Base-by-base conservation (phyloP, 2,797 vertebrate genomes). In the Ptychobarbus kaznakovi region DNA sequence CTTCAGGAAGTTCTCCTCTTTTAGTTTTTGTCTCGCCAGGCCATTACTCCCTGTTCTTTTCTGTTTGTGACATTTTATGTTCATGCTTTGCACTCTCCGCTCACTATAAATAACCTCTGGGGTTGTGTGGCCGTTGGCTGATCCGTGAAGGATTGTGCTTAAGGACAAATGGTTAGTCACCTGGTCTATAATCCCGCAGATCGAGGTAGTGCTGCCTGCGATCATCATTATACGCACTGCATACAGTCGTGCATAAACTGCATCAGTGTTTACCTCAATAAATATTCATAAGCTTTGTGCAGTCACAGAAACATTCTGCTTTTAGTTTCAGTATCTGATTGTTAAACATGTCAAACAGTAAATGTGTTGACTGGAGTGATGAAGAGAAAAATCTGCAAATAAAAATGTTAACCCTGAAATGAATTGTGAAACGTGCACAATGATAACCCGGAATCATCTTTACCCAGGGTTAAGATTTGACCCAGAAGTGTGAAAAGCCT, bases 101-200 rank as follows among this genome's bases (percentile, higher is more conserved):
- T 61, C 13, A 72, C 86, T 86, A 91, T 81, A 89, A 87, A 89
- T 84, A 89, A 49, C 56, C 28, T 28, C 70, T 46, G 25, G 77
- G 80, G 61, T 75, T 86, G 61, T 83, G 70, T 84, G 77, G 81
- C 82, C 58, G 51, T 68, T 86, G 83, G 65, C 79, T 86, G 49
- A 87, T 83, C 84, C 51, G 28, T 70, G 72, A 75, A 53, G 76
- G 79, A 68, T 85, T 86, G 61, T 38, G 79, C 35, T 78, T 86
- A 85, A 88, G 65, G 80, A 72, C 65, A 63, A 80, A 79, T 66
- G 74, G 76, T 88, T 90, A 87, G 86, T 89, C 87, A 89, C 80
- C 84, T 88, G 80, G 56, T 87, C 70, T 74, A 12, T 89, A 90
- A 90, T 89, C 85, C 77, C 53, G 61, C 56, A 70, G 61, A 80